These are phyloP conservation scores for Sminthopsis crassicaudata DNA, from an alignment of 2,113 vertebrate species.

Conservation along the genomic window DNA sequence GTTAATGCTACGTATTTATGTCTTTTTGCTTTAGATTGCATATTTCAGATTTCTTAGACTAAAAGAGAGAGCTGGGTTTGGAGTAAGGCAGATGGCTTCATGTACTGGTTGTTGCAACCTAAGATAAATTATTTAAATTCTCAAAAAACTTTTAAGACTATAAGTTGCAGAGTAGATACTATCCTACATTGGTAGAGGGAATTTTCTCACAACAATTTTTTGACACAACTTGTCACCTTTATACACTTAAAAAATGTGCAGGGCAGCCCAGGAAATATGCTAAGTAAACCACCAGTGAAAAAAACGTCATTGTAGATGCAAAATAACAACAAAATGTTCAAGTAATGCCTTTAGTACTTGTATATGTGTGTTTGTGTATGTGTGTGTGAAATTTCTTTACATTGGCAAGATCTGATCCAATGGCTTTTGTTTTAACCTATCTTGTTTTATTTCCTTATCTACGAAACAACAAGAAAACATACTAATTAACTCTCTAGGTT, in stretches of 20 bases:
- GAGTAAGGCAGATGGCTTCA: background rate
- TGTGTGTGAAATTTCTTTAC: background rate
- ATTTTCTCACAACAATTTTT: background rate
- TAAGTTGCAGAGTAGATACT: background rate
- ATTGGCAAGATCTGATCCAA: background rate
- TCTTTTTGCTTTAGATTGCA: background rate
- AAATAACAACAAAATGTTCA: background rate
- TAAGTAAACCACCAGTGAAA: background rate
- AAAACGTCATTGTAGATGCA: background rate
- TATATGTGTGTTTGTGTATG: too few relatives aligned
- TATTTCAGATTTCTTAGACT: background rate
- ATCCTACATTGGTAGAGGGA: background rate
- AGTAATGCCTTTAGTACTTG: background rate
- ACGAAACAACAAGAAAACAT: background rate
- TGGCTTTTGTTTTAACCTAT: background rate
- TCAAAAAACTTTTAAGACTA: background rate
- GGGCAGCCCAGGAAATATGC: background rate
- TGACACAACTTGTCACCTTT: background rate
- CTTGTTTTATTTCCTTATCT: background rate
- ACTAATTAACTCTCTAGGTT: background rate
- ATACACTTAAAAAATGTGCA: background rate
- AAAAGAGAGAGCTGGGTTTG: background rate
- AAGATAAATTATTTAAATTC: background rate
- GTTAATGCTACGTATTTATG: background rate
- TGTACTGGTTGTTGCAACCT: background rate